Percentiles rank a stretch among this genome's conserved stretches.
These are phyloP conservation scores for Aricia agestis DNA, from an alignment of 1,140 invertebrate genomes.

Conservation along the genomic window DNA sequence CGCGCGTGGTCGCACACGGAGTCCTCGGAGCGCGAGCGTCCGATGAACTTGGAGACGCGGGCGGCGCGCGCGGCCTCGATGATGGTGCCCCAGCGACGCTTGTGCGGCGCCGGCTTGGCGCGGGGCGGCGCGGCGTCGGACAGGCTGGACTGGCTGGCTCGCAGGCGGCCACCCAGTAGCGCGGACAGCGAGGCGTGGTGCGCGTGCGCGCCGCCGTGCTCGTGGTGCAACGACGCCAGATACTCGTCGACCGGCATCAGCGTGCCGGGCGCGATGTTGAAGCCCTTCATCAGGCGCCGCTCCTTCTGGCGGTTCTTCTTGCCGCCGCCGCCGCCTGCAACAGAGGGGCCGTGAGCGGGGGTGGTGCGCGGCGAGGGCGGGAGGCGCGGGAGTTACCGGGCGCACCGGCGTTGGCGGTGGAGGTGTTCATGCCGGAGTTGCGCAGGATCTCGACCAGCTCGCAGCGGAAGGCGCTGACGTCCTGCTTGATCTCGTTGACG, in stretches of 20 bases:
- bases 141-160: conserved; percentile 57
- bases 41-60: conserved; percentile 84
- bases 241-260: conserved; percentile 86
- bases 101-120: conserved; percentile 72
- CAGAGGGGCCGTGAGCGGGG: neutral
- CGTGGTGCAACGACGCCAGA: conserved; percentile 81
- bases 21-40: conserved; percentile 85
- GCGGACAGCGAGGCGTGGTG: conserved; percentile 61
- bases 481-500: conserved; percentile 99
- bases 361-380: neutral
- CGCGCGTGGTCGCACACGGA: conserved; percentile 86
- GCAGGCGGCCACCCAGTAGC: conserved; percentile 56
- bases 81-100: conserved; percentile 86
- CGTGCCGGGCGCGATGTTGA: conserved; percentile 87
- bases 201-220: conserved; percentile 59
- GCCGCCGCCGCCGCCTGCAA: conserved; percentile 85
- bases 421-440: conserved; percentile 94
- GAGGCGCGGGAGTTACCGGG: conserved; percentile 70
- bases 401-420: conserved; percentile 85
- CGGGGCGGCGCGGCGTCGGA: conserved; percentile 44
- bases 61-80: conserved; percentile 90
- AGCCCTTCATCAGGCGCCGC: conserved; percentile 94
- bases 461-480: conserved; percentile 95
- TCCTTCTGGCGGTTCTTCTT: conserved; percentile 96
- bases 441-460: conserved; percentile 97